A percentile compares a stretch with the other conserved stretches of the same genome.
Conservation (phyloP, 2,797 vertebrate genomes). For the Hozukius guyotensis region DNA sequence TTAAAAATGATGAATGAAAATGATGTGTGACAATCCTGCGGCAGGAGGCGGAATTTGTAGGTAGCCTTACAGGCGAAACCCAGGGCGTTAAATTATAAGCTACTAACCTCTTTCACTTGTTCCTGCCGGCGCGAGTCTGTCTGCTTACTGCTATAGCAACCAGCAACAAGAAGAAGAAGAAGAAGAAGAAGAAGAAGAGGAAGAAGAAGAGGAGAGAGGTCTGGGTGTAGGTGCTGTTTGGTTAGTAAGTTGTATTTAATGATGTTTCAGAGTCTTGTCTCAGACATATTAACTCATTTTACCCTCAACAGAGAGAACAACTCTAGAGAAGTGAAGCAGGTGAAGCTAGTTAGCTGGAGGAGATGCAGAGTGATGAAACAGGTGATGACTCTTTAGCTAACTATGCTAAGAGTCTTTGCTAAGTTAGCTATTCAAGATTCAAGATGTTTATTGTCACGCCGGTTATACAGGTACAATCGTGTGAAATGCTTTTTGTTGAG, state of each 20-base stretch:
- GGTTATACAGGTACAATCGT: too few relatives aligned
- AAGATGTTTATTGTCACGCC: too few relatives aligned
- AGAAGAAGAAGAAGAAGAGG: background rate
- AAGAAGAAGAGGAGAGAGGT: too few relatives aligned
- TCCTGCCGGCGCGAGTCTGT: background rate
- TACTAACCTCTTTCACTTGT: too few relatives aligned
- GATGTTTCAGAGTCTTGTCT: background rate
- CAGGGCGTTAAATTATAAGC: background rate
- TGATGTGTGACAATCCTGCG: accelerated
- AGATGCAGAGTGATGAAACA: background rate
- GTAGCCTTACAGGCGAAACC: background rate
- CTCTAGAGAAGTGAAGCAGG: too few relatives aligned
- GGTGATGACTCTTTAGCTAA: background rate
- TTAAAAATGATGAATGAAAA: accelerated
- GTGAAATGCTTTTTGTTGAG: too few relatives aligned
- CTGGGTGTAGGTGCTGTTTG: background rate
- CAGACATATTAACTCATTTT: too few relatives aligned
- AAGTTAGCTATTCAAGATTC: too few relatives aligned
- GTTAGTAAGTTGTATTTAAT: background rate
- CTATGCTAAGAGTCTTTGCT: too few relatives aligned
- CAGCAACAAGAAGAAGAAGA: background rate
- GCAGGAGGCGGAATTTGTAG: accelerated
- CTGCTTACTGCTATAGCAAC: slow-evolving; percentile 32
- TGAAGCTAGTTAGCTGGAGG: background rate
- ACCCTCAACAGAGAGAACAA: accelerated